These are phyloP conservation scores for Grapholita molesta DNA, from an alignment of 1,140 invertebrate species.

Conservation along the genomic window DNA sequence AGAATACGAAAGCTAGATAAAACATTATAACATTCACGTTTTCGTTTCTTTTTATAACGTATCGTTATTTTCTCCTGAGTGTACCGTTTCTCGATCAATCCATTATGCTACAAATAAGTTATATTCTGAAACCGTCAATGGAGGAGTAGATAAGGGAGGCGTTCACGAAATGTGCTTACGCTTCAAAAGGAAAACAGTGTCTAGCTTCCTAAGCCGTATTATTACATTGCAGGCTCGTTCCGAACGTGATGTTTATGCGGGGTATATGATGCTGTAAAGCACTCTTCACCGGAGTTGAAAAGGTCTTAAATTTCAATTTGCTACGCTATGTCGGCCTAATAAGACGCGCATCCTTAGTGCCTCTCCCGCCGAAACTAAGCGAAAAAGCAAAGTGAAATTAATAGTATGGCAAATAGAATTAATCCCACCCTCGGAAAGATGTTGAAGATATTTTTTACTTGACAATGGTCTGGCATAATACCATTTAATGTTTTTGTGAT, in stretches of 20 bases:
- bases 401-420: neutral
- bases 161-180: conserved; percentile 2
- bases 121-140: neutral
- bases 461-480: no score
- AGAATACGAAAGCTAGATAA: neutral
- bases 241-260: conserved; percentile 3
- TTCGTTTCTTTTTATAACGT: no score
- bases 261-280: neutral
- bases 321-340: conserved; percentile 4
- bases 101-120: neutral
- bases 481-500: no score
- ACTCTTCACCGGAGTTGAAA: conserved; percentile 1
- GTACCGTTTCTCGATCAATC: neutral
- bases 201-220: neutral
- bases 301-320: conserved; percentile 14
- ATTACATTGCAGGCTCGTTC: conserved; percentile 3
- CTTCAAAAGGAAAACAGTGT: neutral
- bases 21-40: neutral
- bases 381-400: neutral
- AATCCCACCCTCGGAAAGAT: no score
- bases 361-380: neutral
- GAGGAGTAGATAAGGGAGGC: neutral
- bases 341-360: conserved; percentile 2
- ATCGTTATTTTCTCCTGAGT: no score
- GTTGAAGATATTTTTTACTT: no score